Conservation (phyloP, 2,113 vertebrate genomes). For the Neolamprologus kungweensis region DNA sequence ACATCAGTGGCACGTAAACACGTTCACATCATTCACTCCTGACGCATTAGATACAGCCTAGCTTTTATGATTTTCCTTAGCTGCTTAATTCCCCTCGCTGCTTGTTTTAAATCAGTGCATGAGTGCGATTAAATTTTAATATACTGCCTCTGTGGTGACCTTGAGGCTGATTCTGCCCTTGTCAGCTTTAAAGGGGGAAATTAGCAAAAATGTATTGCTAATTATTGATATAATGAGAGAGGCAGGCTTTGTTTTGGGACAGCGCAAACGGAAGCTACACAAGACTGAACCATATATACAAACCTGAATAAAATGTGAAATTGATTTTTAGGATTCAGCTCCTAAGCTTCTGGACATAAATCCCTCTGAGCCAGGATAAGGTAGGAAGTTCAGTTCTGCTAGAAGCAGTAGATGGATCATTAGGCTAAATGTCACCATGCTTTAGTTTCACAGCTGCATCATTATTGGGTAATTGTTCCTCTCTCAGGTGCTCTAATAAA, state of each 20-base stretch:
- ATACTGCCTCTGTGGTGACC: conserved; percentile 34
- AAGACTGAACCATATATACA: neutral
- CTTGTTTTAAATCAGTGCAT: conserved; percentile 48
- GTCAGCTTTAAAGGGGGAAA: conserved; percentile 42
- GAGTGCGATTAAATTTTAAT: conserved; percentile 54
- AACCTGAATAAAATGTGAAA: neutral
- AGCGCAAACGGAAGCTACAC: neutral
- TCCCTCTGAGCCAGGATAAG: neutral
- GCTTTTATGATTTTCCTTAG: conserved; percentile 14
- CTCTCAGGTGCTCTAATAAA: neutral
- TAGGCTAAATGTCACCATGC: neutral
- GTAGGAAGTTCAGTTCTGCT: neutral
- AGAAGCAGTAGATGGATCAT: neutral
- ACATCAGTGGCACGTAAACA: conserved; percentile 45
- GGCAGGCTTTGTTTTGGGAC: conserved; percentile 5
- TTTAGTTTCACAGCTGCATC: neutral
- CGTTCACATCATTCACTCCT: conserved; percentile 35
- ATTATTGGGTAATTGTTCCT: neutral
- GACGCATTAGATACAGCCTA: conserved; percentile 36
- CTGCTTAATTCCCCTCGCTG: conserved; percentile 29
- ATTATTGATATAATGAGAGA: conserved; percentile 6
- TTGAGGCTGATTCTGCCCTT: conserved; percentile 32
- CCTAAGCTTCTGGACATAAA: neutral
- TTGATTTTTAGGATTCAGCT: neutral
- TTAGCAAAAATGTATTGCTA: conserved; percentile 37